Percentiles rank a stretch among this genome's conserved stretches.
phyloP scores from a whole-genome alignment of 30 jellyfish, hydroid and myxozoan species.

The Catostylus mosaicus region DNA sequence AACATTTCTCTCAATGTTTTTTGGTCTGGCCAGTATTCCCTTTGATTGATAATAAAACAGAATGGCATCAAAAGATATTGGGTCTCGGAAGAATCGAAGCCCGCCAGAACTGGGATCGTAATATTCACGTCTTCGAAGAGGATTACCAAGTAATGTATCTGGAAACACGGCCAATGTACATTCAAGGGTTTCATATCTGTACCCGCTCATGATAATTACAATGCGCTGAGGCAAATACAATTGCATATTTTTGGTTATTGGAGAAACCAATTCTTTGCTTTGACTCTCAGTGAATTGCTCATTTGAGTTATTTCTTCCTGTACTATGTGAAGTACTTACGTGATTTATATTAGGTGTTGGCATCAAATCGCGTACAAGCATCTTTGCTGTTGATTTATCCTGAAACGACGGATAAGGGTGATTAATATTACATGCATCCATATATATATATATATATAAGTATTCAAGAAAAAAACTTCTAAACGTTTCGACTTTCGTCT shows the following conservation, averaged over 20 bases:
- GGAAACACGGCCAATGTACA: conserved; percentile 75
- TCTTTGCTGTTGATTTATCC: neutral
- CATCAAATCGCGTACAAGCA: neutral
- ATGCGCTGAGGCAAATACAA: conserved; percentile 15
- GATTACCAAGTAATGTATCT: conserved; percentile 78
- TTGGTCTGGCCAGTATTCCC: conserved; percentile 82
- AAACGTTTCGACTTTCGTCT: neutral
- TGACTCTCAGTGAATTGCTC: neutral
- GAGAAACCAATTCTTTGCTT: neutral
- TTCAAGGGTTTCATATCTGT: conserved; percentile 73
- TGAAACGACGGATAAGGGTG: neutral
- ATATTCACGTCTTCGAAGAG: conserved; percentile 38
- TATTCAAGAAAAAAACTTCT: neutral
- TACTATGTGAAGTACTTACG: neutral
- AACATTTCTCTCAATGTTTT: conserved; percentile 43
- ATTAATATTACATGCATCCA: neutral
- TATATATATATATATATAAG: no score
- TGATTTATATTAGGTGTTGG: neutral
- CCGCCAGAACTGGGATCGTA: conserved; percentile 49
- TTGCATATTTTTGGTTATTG: neutral
- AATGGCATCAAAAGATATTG: conserved; percentile 76
- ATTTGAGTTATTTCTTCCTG: neutral
- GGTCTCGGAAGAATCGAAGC: conserved; percentile 69
- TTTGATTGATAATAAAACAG: conserved; percentile 88
- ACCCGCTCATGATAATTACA: conserved; percentile 61